Evolutionary conservation across 37 sponge, comb jelly and placozoan species (phyloP).

Genomic region (Ianthella basta): DNA sequence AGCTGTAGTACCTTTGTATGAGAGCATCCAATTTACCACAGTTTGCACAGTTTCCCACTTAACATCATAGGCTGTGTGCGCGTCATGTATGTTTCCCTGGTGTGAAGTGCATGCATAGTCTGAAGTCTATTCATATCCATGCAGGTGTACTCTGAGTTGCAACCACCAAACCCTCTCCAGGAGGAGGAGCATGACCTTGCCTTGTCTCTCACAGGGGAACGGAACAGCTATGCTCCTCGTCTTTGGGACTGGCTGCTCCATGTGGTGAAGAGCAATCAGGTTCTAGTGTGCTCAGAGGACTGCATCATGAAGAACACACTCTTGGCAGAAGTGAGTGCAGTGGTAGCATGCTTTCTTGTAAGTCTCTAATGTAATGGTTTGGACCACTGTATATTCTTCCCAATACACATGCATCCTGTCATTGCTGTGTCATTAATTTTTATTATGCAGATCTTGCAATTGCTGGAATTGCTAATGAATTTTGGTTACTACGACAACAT

Average conservation of each 20-base stretch:
- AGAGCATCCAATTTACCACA: too few relatives aligned
- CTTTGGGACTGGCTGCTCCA: conserved; percentile 54
- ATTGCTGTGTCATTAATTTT: too few relatives aligned
- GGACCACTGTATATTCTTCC: too few relatives aligned
- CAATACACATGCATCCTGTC: too few relatives aligned
- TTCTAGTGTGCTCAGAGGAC: conserved; percentile 5
- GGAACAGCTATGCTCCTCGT: conserved; percentile 40
- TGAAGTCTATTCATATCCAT: background rate
- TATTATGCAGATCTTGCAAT: conserved; percentile 39
- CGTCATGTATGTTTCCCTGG: too few relatives aligned
- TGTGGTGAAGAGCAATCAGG: conserved; percentile 18
- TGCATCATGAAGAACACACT: conserved; percentile 9
- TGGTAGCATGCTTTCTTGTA: too few relatives aligned
- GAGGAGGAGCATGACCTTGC: conserved; percentile 21
- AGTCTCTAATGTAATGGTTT: too few relatives aligned
- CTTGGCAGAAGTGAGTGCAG: conserved; percentile 30
- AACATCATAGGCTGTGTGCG: too few relatives aligned
- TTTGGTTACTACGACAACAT: conserved; percentile 77
- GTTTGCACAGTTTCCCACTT: too few relatives aligned
- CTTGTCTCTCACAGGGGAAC: conserved; percentile 55
- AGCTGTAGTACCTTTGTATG: background rate
- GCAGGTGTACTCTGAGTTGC: conserved; percentile 27
- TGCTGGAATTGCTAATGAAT: conserved; percentile 59
- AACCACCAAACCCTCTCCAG: conserved; percentile 24
- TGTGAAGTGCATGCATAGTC: background rate